Evolutionary conservation across 2,888 invertebrate species (phyloP), one percentile per base, ranked within the genome.

Genomic region (Ferrisia virgata): DNA sequence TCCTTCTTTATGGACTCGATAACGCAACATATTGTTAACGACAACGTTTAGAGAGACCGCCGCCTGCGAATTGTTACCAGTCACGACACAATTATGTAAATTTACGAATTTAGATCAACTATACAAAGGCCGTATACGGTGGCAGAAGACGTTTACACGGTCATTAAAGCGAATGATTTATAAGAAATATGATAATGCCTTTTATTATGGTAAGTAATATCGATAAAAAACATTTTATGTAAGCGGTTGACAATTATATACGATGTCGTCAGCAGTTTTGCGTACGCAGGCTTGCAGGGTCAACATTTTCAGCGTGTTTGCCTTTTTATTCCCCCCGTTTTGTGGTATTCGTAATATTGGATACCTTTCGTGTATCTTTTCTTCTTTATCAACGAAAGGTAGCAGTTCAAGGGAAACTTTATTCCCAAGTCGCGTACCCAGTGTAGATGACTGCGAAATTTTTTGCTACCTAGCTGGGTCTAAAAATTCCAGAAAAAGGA

Each of bases 41-140:
- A 64, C 58, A 28, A 28, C 58, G 58, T 64, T 64, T 64, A 64
- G 25, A n/a, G 28, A 3, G 58, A 28, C 58, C 28, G 39, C 39
- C 15, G 72, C 31, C 33, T 28, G 72, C 72, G 72, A 72, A 72
- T 72, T 72, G 72, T 72, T 72, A 72, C 31, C 72, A 72, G 72
- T 72, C 72, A 72, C 72, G 72, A 72, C 33, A 72, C 72, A 72
- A 72, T 72, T 72, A 72, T 72, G 72, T 72, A 72, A 72, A 72
- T 72, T 72, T 33, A 72, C 72, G 72, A 72, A 72, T 72, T 72
- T 33, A 72, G 33, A 72, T 72, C 72, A 72, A 72, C 72, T 31
- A 47, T 47, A 33, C 72, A 31, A 33, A 72, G 72, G 72, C 36
- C 6, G 72, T 36, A n/a, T n/a, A n/a, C 72, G n/a, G 33, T 33